These are phyloP conservation scores for Apodemia zela DNA, from an alignment of 2,888 invertebrate species.

Conservation along the genomic window DNA sequence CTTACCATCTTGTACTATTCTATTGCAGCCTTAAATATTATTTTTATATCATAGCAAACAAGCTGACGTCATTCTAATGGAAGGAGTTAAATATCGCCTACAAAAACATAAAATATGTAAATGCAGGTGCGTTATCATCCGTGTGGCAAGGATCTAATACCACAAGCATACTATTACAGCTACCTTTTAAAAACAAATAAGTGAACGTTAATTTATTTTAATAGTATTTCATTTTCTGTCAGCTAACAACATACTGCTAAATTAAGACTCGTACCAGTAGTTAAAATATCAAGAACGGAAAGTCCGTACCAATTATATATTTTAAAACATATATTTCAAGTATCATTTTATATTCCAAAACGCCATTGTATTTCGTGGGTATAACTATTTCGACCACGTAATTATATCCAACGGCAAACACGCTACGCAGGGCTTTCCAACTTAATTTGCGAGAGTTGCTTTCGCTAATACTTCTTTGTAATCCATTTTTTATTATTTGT, in stretches of 20 bases:
- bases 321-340: not conserved
- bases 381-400: not conserved
- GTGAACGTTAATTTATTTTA: not conserved
- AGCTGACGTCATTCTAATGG: too few species aligned
- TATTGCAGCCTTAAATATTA: too few species aligned
- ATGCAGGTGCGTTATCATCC: too few species aligned
- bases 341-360: not conserved
- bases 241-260: not conserved
- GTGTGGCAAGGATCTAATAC: too few species aligned
- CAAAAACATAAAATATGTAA: too few species aligned
- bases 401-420: not conserved
- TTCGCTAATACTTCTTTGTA: too few species aligned
- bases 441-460: not conserved
- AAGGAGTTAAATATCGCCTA: too few species aligned
- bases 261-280: not conserved
- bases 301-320: slow-evolving; percentile 1
- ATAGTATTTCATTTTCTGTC: not conserved
- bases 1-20: too few species aligned
- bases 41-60: too few species aligned
- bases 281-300: not conserved
- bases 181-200: too few species aligned
- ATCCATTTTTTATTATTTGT: too few species aligned
- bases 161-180: too few species aligned
- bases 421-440: not conserved
- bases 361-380: not conserved